phyloP scores from a whole-genome alignment of 2,113 vertebrate species.

The Amblyornis subalaris region DNA sequence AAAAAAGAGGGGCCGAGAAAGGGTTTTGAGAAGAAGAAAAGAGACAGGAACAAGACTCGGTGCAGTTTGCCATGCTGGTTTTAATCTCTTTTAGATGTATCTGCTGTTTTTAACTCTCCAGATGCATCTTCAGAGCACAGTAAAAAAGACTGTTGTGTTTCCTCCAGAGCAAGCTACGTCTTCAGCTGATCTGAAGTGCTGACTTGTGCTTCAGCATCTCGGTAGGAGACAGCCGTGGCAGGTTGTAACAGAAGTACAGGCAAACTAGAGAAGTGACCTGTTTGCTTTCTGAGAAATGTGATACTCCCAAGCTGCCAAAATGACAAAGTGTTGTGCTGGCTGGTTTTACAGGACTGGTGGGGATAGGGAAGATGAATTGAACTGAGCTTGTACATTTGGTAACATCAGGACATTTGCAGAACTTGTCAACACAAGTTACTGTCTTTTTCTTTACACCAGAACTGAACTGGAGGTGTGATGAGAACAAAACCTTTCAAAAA shows the following conservation, averaged over 20 bases:
- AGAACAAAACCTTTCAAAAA: neutral
- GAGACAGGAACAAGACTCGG: neutral
- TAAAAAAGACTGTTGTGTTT: neutral
- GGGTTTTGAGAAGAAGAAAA: neutral
- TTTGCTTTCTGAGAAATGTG: neutral
- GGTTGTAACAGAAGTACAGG: neutral
- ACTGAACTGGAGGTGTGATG: neutral
- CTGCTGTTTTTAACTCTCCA: neutral
- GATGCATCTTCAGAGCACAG: neutral
- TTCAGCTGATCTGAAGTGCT: neutral
- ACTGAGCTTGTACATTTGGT: neutral
- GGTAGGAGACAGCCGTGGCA: neutral
- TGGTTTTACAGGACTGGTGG: neutral
- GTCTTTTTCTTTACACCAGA: neutral
- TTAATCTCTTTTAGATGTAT: neutral
- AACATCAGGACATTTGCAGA: neutral
- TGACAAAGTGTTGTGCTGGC: neutral
- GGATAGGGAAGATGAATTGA: neutral
- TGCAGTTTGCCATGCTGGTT: neutral
- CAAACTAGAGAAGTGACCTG: neutral
- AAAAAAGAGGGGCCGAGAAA: neutral
- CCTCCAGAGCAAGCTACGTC: fast-evolving
- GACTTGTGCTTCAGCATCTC: neutral
- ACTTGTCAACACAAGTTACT: neutral
- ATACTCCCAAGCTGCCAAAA: neutral